These are phyloP conservation scores for Sclerodermus sp. DNA, from an alignment of 2,888 invertebrate species.

Conservation along the genomic window DNA sequence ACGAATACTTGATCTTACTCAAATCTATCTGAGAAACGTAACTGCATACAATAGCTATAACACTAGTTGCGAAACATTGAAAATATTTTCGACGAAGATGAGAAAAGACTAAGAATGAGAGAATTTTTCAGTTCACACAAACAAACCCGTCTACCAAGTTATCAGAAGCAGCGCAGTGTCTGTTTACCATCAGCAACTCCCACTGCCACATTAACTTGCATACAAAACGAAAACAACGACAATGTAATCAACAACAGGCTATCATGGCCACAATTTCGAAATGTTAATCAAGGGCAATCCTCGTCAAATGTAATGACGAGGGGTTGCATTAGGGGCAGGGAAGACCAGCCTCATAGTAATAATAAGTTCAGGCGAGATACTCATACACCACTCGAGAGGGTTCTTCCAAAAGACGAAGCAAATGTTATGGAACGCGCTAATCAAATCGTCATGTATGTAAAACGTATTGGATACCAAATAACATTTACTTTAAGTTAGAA, in stretches of 20 bases:
- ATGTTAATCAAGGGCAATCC: conserved; percentile 54
- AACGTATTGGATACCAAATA: conserved; percentile 26
- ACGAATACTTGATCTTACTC: too few species aligned
- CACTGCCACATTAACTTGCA: conserved; percentile 49
- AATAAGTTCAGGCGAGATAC: conserved; percentile 54
- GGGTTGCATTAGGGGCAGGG: conserved; percentile 50
- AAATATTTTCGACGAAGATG: too few species aligned
- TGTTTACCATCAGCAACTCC: conserved; percentile 44
- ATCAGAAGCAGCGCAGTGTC: conserved; percentile 57
- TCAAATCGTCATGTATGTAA: conserved; percentile 85
- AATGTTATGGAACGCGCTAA: conserved; percentile 83
- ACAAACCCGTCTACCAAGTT: conserved; percentile 53
- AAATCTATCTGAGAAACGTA: conserved; percentile 17
- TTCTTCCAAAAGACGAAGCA: conserved; percentile 71
- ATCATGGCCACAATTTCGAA: conserved; percentile 64
- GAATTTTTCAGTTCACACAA: conserved; percentile 58
- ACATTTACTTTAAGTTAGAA: conserved; percentile 33
- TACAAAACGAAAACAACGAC: conserved; percentile 60
- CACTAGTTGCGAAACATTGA: too few species aligned
- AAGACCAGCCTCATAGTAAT: conserved; percentile 54
- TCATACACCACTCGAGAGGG: conserved; percentile 62
- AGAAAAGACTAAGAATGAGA: conserved; percentile 47
- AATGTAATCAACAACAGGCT: conserved; percentile 62
- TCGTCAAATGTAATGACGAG: conserved; percentile 45
- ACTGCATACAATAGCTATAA: conserved; percentile 3